phyloP scores from a whole-genome alignment of 1,140 invertebrate species.

The Ostrea denselamellosa region DNA sequence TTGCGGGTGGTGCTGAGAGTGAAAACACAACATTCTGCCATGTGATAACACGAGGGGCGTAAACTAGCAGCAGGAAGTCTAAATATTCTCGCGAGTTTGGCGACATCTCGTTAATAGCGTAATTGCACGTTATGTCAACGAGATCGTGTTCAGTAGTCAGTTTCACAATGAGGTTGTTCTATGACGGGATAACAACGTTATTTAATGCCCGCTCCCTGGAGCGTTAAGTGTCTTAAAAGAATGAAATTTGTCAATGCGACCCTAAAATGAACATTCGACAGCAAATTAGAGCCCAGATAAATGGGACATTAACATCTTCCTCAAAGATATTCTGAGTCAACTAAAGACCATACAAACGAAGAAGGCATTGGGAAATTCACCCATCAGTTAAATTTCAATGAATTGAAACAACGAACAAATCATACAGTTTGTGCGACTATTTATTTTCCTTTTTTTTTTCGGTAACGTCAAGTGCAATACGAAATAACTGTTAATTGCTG shows the following conservation, averaged over 20 bases:
- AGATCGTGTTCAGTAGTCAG: conserved; percentile 14
- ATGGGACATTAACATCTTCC: conserved; percentile 29
- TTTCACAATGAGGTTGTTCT: conserved; percentile 21
- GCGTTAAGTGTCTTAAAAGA: conserved; percentile 32
- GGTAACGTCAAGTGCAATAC: too few species aligned
- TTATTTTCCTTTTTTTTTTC: too few species aligned
- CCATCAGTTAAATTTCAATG: not conserved
- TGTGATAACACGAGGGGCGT: conserved; percentile 31
- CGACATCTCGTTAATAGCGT: conserved; percentile 36
- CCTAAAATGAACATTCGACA: conserved; percentile 32
- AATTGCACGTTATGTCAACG: conserved; percentile 39
- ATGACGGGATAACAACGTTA: not conserved
- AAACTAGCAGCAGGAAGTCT: conserved; percentile 3
- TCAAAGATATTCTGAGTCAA: not conserved
- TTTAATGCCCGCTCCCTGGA: conserved; percentile 2
- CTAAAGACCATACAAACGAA: not conserved
- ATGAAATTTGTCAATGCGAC: conserved; percentile 35
- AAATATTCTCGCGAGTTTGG: conserved; percentile 16
- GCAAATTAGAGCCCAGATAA: conserved; percentile 27
- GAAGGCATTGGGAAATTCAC: too few species aligned
- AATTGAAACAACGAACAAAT: too few species aligned
- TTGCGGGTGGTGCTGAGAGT: conserved; percentile 13
- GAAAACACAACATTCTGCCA: conserved; percentile 14
- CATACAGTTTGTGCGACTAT: too few species aligned
- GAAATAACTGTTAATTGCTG: too few species aligned